Evolutionary conservation across 2,113 vertebrate genomes (phyloP), one percentile per base, ranked within the genome.

Genomic region (Amblyornis subalaris): DNA sequence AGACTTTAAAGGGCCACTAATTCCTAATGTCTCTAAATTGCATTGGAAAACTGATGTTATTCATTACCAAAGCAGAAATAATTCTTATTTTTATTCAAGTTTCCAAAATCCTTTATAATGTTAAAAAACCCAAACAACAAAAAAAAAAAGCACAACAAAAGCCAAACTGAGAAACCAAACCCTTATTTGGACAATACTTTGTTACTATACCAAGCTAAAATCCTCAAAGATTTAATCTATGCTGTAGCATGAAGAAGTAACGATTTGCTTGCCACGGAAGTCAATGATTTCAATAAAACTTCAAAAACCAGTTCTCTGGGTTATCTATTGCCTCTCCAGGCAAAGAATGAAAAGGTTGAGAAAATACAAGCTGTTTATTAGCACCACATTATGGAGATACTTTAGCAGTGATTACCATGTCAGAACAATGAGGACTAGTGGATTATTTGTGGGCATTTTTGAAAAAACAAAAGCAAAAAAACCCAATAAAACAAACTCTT

Each of bases 221-320:
- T 92, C 47, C 88, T 96, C 35, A 29, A 90, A 85, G 82, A 91
- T 85, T 94, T 94, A 79, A 90, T 89, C 83, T 61, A n/a, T 18
- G 42, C 72, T 78, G 40, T 48, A 89, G 89, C 40, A 88, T 51
- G 73, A 88, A 62, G 33, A 91, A 93, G 36, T 38, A 93, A 91
- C 57, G 71, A 92, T 93, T 58, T 28, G 62, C 55, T 81, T 94
- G 81, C 80, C 60, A 95, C 2, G 4, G 64, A 93, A 96, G 84
- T 94, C 93, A 93, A 48, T 89, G 50, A 93, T 94, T 85, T 96
- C 84, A 96, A 51, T 62, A 50, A 31, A 85, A 95, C 54, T 85
- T 97, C 94, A 96, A 93, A 97, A 85, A 92, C 65, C 75, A 48
- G 31, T 80, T 96, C 89, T 81, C 87, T 89, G 55, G 23, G 42